A percentile compares a stretch with the other conserved stretches of the same genome.
These are phyloP conservation scores for Tokudaia muenninki DNA, from an alignment of 2,797 vertebrate genomes.

Conservation along the genomic window DNA sequence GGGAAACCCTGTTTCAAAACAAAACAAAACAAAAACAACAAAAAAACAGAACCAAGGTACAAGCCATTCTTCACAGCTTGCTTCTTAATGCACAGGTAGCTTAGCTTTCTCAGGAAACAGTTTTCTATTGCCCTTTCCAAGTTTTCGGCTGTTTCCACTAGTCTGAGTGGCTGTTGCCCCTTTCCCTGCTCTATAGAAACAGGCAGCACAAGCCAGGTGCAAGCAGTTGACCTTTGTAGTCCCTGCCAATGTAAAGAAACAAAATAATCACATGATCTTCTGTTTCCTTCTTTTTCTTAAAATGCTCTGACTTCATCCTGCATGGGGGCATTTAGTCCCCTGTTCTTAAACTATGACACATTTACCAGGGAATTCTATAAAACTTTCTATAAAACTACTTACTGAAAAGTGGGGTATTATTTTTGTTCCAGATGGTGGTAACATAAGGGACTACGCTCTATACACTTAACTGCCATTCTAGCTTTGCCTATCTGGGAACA, in stretches of 20 bases:
- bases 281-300: constrained; percentile 41
- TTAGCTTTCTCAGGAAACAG: constrained; percentile 36
- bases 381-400: not conserved
- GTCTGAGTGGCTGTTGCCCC: not conserved
- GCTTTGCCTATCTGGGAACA: constrained; percentile 48
- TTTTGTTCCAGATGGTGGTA: constrained; percentile 26
- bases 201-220: not conserved
- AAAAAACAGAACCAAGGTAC: not conserved
- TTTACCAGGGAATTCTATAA: constrained; percentile 47
- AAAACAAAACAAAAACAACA: not conserved
- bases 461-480: constrained; percentile 43
- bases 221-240: constrained; percentile 57
- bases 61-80: not conserved
- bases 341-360: constrained; percentile 40
- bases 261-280: constrained; percentile 10
- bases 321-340: not conserved
- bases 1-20: not conserved
- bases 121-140: constrained; percentile 23
- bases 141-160: constrained; percentile 6
- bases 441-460: not conserved
- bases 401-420: constrained; percentile 40
- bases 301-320: constrained; percentile 38
- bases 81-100: not conserved
- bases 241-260: constrained; percentile 35
- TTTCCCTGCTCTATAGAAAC: constrained; percentile 53